These are phyloP conservation scores for Portunus trituberculatus DNA, from an alignment of 1,140 invertebrate species.

Conservation along the genomic window DNA sequence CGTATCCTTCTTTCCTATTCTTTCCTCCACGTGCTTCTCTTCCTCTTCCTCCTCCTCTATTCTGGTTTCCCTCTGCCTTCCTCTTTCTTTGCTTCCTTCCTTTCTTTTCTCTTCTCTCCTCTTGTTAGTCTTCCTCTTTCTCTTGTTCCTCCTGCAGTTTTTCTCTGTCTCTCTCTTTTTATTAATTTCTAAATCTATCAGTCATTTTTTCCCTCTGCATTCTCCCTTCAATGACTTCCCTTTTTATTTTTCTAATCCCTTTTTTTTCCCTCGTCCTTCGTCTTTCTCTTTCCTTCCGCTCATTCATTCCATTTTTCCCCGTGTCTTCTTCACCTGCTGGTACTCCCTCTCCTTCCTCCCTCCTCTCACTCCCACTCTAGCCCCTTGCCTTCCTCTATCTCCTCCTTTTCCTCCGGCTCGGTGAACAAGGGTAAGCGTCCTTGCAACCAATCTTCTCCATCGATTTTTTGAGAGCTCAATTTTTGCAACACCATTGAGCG, in stretches of 20 bases:
- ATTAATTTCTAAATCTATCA: no score
- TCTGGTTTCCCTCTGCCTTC: background rate
- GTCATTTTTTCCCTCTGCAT: background rate
- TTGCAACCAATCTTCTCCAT: constrained; percentile 29
- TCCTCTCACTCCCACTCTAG: no score
- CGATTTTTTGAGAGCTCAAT: background rate
- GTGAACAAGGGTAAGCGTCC: background rate
- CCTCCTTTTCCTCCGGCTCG: background rate
- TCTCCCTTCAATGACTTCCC: background rate
- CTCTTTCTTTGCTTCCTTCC: background rate
- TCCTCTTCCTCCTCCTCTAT: background rate
- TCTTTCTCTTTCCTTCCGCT: background rate
- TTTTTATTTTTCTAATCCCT: background rate
- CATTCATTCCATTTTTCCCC: background rate
- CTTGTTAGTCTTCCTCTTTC: background rate
- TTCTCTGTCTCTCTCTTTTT: background rate
- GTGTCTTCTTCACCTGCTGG: background rate
- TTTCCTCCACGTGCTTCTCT: background rate
- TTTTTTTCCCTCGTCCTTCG: background rate
- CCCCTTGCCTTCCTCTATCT: background rate
- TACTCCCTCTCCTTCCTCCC: background rate
- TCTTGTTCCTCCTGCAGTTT: background rate
- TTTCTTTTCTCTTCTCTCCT: background rate
- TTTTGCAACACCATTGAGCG: constrained; percentile 39
- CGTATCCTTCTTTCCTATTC: background rate